A percentile compares a stretch with the other conserved stretches of the same genome.
Conservation (phyloP, 2,797 vertebrate species). For the Molothrus aeneus region DNA sequence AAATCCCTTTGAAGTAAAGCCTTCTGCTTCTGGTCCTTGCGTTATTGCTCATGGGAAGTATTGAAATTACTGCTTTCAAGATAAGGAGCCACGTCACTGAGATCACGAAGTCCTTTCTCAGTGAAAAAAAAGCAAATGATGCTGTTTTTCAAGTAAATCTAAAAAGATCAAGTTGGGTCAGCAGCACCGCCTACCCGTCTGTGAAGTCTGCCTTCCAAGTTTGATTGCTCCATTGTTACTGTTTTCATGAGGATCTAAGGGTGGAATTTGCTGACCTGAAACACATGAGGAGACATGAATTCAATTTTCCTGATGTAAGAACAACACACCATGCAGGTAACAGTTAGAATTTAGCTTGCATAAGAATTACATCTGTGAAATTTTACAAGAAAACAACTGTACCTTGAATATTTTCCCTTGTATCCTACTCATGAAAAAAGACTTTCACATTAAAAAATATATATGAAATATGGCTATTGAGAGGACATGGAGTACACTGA, state of each 20-base stretch:
- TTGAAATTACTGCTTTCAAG: slow-evolving; percentile 19
- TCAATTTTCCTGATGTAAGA: not conserved
- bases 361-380: not conserved
- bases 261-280: slow-evolving; percentile 94
- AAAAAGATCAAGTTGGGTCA: slow-evolving; percentile 71
- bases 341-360: not conserved
- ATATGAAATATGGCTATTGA: not conserved
- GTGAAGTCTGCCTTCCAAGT: slow-evolving; percentile 80
- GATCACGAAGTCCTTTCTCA: slow-evolving; percentile 32
- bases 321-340: not conserved
- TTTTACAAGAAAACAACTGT: not conserved
- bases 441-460: not conserved
- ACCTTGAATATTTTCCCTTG: not conserved
- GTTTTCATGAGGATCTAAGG: slow-evolving; percentile 88
- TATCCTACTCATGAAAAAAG: not conserved
- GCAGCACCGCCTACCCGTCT: slow-evolving; percentile 86
- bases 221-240: slow-evolving; percentile 90
- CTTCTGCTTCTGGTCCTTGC: slow-evolving; percentile 19
- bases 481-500: not conserved
- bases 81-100: not conserved
- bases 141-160: slow-evolving; percentile 56
- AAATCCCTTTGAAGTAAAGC: slow-evolving; percentile 44
- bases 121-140: not conserved
- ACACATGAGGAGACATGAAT: slow-evolving; percentile 49
- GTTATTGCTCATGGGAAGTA: slow-evolving; percentile 21